Evolutionary conservation across 2,797 vertebrate species (phyloP).

Genomic region (Sebastes taczanowskii): DNA sequence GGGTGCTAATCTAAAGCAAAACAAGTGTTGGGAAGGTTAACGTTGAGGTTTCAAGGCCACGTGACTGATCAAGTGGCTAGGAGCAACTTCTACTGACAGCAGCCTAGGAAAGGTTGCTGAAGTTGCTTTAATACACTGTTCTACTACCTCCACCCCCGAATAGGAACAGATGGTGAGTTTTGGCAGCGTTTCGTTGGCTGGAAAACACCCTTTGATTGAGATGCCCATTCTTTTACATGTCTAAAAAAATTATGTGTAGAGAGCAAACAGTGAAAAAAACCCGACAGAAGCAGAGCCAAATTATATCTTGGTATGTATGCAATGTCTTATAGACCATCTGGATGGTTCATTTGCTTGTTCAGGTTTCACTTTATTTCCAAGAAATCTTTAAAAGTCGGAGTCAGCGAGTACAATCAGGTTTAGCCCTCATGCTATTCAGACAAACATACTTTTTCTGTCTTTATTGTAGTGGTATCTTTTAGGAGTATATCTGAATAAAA

Average conservation of each 20-base stretch:
- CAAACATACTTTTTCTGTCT: not conserved
- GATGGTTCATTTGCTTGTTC: conserved; percentile 32
- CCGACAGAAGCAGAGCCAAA: conserved; percentile 50
- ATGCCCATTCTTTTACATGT: conserved; percentile 76
- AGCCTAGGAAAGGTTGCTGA: conserved; percentile 32
- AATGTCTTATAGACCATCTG: conserved; percentile 72
- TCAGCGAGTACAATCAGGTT: not conserved
- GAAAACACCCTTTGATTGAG: conserved; percentile 76
- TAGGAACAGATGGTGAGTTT: conserved; percentile 77
- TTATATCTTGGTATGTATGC: conserved; percentile 52
- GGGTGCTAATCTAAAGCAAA: not conserved
- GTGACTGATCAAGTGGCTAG: conserved; percentile 10
- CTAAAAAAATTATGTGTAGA: conserved; percentile 58
- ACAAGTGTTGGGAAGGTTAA: conserved; percentile 9
- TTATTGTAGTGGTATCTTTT: not conserved
- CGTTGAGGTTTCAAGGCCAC: conserved; percentile 19
- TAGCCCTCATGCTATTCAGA: not conserved
- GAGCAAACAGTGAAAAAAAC: conserved; percentile 41
- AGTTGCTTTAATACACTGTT: conserved; percentile 40
- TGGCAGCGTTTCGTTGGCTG: conserved; percentile 75
- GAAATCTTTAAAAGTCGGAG: conserved; percentile 14
- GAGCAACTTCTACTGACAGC: conserved; percentile 26
- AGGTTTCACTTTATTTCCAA: conserved; percentile 40
- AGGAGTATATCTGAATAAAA: conserved; percentile 10
- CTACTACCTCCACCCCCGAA: conserved; percentile 24